phyloP scores from a whole-genome alignment of 2,113 vertebrate species.

The Anguilla japonica region DNA sequence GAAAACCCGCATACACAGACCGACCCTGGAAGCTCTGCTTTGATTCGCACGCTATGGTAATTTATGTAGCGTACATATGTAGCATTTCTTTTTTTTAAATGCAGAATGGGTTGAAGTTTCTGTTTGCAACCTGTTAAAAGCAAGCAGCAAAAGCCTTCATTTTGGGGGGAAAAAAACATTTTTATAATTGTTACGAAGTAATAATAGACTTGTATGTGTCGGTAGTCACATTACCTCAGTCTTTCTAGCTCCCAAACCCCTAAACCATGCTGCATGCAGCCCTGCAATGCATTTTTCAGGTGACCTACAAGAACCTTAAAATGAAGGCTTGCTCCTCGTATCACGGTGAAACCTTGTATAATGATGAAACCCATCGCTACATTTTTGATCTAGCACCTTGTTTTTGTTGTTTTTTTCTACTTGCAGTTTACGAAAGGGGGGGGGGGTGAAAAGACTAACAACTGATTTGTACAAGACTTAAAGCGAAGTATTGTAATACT shows the following conservation, averaged over 20 bases:
- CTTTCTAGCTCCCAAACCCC: too few relatives aligned
- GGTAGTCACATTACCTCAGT: too few relatives aligned
- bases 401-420: not conserved
- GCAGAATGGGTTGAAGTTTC: not conserved
- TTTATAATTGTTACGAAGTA: too few relatives aligned
- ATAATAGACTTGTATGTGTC: too few relatives aligned
- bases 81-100: not conserved
- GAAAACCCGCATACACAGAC: not conserved
- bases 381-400: too few relatives aligned
- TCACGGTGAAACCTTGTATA: too few relatives aligned
- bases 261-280: too few relatives aligned
- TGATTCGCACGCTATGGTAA: not conserved
- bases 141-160: not conserved
- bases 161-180: not conserved
- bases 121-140: not conserved
- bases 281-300: not conserved
- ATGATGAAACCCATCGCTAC: too few relatives aligned
- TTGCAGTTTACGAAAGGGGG: not conserved
- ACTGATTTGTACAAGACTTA: not conserved
- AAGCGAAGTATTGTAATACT: not conserved
- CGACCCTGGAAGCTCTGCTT: not conserved
- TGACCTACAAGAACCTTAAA: not conserved
- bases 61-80: not conserved
- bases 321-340: not conserved
- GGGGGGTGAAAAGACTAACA: not conserved